These are phyloP conservation scores for Lasioglossum pauxillum DNA, from an alignment of 2,888 invertebrate genomes.

Conservation along the genomic window DNA sequence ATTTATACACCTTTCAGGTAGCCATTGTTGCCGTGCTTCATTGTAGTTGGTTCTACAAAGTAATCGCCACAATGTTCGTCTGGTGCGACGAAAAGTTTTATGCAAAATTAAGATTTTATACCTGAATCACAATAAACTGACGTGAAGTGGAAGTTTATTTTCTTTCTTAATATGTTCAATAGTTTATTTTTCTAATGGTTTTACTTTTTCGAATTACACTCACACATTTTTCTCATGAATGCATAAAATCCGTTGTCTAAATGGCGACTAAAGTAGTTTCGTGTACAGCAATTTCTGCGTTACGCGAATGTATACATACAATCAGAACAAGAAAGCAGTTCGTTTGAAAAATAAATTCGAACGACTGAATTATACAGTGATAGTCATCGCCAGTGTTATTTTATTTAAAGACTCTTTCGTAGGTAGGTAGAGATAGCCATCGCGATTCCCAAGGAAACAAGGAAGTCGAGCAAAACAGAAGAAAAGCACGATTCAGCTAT, in stretches of 20 bases:
- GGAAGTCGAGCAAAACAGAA: slow-evolving; percentile 10
- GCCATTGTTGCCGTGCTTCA: background rate
- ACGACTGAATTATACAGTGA: background rate
- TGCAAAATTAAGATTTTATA: too few relatives aligned
- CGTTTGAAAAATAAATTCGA: background rate
- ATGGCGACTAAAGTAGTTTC: too few relatives aligned
- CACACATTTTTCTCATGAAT: too few relatives aligned
- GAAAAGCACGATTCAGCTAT: slow-evolving; percentile 41
- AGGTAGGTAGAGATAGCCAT: background rate
- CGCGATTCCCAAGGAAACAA: background rate
- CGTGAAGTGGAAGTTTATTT: too few relatives aligned
- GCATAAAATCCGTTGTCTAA: too few relatives aligned
- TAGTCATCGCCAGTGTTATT: background rate
- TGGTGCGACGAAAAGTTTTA: background rate
- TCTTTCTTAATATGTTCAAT: too few relatives aligned
- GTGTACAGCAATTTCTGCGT: too few relatives aligned
- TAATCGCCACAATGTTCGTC: too few relatives aligned
- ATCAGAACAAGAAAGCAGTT: background rate
- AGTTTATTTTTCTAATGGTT: too few relatives aligned
- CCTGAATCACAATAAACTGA: too few relatives aligned
- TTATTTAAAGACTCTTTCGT: background rate
- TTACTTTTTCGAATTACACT: too few relatives aligned
- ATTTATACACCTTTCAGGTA: background rate
- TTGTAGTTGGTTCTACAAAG: background rate
- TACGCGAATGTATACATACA: too few relatives aligned